phyloP scores from a whole-genome alignment of 30 jellyfish, hydroid and myxozoan genomes.

The Pelagia noctiluca region DNA sequence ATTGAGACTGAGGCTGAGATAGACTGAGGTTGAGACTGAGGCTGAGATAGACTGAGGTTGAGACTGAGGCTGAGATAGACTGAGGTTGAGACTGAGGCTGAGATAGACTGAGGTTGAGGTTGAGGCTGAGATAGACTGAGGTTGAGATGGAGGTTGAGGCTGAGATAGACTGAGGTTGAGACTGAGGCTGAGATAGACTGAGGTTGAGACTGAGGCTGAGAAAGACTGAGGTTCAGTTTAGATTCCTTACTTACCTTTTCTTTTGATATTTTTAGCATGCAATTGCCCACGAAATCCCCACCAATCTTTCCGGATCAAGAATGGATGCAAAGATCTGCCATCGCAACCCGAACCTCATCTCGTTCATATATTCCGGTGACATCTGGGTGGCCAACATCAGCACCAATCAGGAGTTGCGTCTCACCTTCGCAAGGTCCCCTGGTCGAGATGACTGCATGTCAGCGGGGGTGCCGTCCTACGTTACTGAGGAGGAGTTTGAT shows the following conservation, averaged over 20 bases:
- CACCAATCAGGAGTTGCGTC: conserved; percentile 79
- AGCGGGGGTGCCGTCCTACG: conserved; percentile 92
- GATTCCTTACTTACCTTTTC: not conserved
- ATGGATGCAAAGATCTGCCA: conserved; percentile 95
- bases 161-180: no score
- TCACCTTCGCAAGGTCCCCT: conserved; percentile 82
- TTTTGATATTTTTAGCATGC: conserved; percentile 53
- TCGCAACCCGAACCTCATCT: conserved; percentile 77
- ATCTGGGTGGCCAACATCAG: conserved; percentile 81
- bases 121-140: no score
- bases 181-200: no score
- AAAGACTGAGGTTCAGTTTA: not conserved
- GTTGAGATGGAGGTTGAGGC: no score
- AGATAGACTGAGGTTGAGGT: no score
- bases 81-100: no score
- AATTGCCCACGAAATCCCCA: conserved; percentile 50
- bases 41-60: no score
- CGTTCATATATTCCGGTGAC: conserved; percentile 80
- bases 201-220: not conserved
- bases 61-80: no score
- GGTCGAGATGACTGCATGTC: conserved; percentile 82
- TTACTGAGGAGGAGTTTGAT: conserved; percentile 93
- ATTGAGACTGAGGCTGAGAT: no score
- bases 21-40: no score
- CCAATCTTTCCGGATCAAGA: conserved; percentile 74